Evolutionary conservation across 2,888 invertebrate species (phyloP).

Genomic region (Dorcus hopei): DNA sequence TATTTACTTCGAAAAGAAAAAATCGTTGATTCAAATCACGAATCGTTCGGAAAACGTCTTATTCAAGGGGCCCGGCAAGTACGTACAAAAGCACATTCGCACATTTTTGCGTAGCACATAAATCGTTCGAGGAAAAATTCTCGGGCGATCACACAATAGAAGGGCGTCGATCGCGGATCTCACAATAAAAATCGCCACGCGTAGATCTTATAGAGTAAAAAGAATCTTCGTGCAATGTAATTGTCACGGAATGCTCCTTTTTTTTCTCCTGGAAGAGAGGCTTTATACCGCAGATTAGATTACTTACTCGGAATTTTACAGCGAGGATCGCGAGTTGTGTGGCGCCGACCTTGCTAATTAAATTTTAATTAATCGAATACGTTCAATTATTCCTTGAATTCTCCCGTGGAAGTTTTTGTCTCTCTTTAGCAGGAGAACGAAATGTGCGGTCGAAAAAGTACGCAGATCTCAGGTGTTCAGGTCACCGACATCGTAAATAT

Average conservation of each 20-base stretch:
- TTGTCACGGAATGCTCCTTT: too few species aligned
- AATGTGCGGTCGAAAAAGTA: neutral
- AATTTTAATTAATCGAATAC: constrained; percentile 14
- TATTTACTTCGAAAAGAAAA: neutral
- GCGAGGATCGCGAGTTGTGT: neutral
- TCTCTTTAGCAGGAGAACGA: neutral
- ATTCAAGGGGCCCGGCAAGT: neutral
- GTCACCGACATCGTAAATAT: neutral
- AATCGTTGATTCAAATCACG: neutral
- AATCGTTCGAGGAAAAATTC: too few species aligned
- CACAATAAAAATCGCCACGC: too few species aligned
- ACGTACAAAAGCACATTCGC: neutral
- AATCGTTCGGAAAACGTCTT: neutral
- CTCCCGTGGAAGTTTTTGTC: neutral
- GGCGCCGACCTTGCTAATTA: constrained; percentile 15
- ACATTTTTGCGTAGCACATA: too few species aligned
- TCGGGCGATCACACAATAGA: too few species aligned
- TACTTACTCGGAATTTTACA: constrained; percentile 4
- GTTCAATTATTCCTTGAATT: constrained; percentile 8
- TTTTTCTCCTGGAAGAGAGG: neutral
- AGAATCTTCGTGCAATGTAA: too few species aligned
- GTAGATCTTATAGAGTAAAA: too few species aligned
- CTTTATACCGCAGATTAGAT: neutral
- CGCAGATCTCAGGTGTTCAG: neutral
- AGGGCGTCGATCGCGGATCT: too few species aligned